Percentiles rank a stretch among this genome's conserved stretches.
Conservation (phyloP, 2,888 invertebrate genomes). For the Drosophila neotestacea region DNA sequence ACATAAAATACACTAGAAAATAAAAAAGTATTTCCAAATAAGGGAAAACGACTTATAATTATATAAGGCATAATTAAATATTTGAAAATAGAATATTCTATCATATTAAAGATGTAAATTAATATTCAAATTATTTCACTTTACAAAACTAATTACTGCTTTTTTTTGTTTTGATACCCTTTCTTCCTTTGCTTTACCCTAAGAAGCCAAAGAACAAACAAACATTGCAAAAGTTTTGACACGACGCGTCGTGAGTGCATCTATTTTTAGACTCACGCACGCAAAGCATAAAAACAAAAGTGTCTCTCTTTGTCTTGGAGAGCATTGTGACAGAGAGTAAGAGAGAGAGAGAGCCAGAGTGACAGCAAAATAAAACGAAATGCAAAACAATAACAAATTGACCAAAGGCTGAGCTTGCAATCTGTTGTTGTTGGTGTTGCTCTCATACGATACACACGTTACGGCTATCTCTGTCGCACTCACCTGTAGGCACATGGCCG, state of each 20-base stretch:
- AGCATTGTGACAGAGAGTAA: not conserved
- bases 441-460: conserved; percentile 4
- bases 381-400: conserved; percentile 42
- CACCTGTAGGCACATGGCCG: conserved; percentile 83
- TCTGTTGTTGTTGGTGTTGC: conserved; percentile 12
- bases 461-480: conserved; percentile 40
- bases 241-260: conserved; percentile 20
- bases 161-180: not conserved
- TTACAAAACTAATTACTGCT: not conserved
- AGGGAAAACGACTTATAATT: too few relatives aligned
- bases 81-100: not conserved
- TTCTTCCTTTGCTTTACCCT: conserved; percentile 1
- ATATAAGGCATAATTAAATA: too few relatives aligned
- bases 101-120: not conserved
- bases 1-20: too few relatives aligned
- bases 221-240: conserved; percentile 28
- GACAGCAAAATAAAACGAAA: conserved; percentile 10
- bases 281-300: conserved; percentile 11
- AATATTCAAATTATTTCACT: not conserved
- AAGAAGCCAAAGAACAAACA: conserved; percentile 20
- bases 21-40: too few relatives aligned
- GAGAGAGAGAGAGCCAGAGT: conserved; percentile 23
- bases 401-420: conserved; percentile 27
- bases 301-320: not conserved
- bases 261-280: conserved; percentile 46